A percentile compares a stretch with the other conserved stretches of the same genome.
Evolutionary conservation across 2,113 vertebrate species (phyloP).

Genomic region (Formicarius rufipectus): DNA sequence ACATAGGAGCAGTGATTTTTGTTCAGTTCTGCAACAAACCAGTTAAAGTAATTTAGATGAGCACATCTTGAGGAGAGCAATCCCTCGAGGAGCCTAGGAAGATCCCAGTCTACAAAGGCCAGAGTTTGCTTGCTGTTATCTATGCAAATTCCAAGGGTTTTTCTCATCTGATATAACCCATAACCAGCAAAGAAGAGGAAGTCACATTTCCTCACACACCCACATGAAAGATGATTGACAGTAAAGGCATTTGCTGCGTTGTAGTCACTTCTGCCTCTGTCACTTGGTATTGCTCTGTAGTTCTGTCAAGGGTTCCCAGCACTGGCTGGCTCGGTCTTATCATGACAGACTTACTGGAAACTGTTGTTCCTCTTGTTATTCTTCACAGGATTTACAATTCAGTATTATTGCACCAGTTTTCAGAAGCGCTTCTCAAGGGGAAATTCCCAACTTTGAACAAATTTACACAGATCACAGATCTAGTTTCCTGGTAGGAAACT

Average conservation of each 20-base stretch:
- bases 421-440: not conserved
- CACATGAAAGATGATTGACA: not conserved
- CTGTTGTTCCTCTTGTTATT: not conserved
- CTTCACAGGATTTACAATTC: not conserved
- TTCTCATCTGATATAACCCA: not conserved
- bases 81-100: not conserved
- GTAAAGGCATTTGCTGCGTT: not conserved
- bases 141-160: not conserved
- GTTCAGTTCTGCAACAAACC: not conserved
- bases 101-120: not conserved
- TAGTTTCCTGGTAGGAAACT: not conserved
- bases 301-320: not conserved
- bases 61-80: not conserved
- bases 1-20: not conserved
- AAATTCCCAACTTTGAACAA: slow-evolving; percentile 5
- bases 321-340: not conserved
- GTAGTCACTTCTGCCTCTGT: not conserved
- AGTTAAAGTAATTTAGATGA: not conserved
- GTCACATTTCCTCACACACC: slow-evolving; percentile 4
- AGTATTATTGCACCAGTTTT: not conserved
- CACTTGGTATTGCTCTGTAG: not conserved
- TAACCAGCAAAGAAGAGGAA: slow-evolving; percentile 38
- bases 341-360: slow-evolving; percentile 19
- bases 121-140: not conserved
- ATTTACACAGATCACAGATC: not conserved